phyloP scores from a whole-genome alignment of 2,797 vertebrate genomes.

The Lemur catta region DNA sequence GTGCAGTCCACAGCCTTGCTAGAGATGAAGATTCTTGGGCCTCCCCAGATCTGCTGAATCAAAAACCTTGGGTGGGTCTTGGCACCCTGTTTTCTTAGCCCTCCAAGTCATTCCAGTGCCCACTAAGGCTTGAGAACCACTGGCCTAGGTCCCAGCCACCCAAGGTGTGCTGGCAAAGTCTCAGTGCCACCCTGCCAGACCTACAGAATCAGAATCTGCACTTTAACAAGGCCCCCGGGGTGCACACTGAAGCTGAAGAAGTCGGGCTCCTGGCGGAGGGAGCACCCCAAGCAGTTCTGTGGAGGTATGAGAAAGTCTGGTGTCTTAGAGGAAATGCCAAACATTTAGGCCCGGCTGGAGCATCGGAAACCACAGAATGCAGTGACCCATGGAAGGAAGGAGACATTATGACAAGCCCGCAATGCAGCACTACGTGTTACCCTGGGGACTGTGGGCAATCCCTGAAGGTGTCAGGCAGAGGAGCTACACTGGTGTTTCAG shows the following conservation, averaged over 20 bases:
- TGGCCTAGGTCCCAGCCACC: neutral
- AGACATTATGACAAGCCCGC: no score
- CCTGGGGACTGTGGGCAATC: neutral
- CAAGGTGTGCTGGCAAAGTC: neutral
- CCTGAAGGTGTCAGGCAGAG: neutral
- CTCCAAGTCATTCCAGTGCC: neutral
- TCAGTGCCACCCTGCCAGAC: neutral
- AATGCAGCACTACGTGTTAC: no score
- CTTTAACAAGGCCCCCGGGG: neutral
- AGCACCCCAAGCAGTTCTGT: fast-evolving
- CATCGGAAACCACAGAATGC: fast-evolving
- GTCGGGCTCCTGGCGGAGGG: fast-evolving
- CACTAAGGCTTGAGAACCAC: neutral
- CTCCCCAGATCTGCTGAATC: neutral
- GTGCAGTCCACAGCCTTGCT: neutral
- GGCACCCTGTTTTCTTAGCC: neutral
- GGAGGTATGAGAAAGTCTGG: neutral
- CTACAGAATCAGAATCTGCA: neutral
- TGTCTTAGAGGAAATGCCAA: fast-evolving
- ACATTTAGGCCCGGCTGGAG: neutral
- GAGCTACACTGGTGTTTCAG: neutral
- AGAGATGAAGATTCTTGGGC: neutral
- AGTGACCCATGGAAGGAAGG: neutral
- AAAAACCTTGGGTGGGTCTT: neutral
- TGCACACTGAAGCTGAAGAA: neutral